Percentiles rank a stretch among this genome's conserved stretches.
phyloP scores from a whole-genome alignment of 2,888 invertebrate species.

The Dinocampus coccinellae region DNA sequence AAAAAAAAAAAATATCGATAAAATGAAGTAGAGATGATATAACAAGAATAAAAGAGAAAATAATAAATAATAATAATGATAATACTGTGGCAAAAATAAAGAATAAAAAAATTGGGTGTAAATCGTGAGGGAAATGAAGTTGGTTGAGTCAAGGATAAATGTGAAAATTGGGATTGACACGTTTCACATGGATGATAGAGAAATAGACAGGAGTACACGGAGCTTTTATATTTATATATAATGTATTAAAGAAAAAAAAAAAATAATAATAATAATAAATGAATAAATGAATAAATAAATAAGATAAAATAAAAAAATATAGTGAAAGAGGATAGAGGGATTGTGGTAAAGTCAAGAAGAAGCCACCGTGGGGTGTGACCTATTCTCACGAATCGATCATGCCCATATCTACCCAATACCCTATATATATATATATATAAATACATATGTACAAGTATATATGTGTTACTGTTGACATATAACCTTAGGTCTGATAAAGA shows the following conservation, averaged over 20 bases:
- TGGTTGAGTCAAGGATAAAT: background rate
- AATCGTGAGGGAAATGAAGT: background rate
- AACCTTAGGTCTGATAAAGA: background rate
- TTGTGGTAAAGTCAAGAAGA: constrained; percentile 19
- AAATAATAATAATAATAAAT: background rate
- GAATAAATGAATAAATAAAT: no score
- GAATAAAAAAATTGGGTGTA: background rate
- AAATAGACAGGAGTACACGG: no score
- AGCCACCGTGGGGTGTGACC: constrained; percentile 41
- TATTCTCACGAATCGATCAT: constrained; percentile 45
- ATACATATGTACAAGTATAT: background rate
- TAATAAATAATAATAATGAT: constrained; percentile 1
- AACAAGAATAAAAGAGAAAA: constrained; percentile 14
- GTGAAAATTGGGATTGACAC: background rate
- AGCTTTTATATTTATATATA: background rate
- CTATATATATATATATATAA: background rate
- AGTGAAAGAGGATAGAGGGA: constrained; percentile 23
- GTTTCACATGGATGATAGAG: background rate
- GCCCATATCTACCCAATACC: constrained; percentile 7
- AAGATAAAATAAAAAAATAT: no score
- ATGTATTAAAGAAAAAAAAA: background rate
- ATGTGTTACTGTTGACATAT: background rate
- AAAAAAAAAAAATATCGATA: background rate
- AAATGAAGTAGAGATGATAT: constrained; percentile 12
- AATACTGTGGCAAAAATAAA: no score